phyloP scores from a whole-genome alignment of 1,140 invertebrate genomes.

The Pogonomyrmex californicus region DNA sequence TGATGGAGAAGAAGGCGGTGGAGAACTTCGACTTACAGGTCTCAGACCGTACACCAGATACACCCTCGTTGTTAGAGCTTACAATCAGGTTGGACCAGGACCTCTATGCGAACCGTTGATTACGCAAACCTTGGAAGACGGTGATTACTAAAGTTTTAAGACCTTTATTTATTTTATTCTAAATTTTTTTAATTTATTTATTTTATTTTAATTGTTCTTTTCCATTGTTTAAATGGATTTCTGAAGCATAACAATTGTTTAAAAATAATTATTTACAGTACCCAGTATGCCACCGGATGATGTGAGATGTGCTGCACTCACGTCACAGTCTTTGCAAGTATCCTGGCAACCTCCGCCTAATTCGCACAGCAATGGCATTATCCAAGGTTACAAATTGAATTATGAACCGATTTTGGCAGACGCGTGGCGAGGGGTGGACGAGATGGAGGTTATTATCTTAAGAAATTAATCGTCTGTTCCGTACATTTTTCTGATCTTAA shows the following conservation, averaged over 20 bases:
- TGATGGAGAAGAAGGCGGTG: conserved; percentile 90
- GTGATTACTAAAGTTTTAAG: conserved; percentile 85
- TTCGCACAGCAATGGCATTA: conserved; percentile 92
- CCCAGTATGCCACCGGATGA: conserved; percentile 92
- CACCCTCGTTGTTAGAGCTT: conserved; percentile 93
- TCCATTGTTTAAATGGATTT: neutral
- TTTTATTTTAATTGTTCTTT: neutral
- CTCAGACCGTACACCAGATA: conserved; percentile 94
- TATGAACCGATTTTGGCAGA: conserved; percentile 90
- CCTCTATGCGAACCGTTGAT: conserved; percentile 92
- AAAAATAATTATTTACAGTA: conserved; percentile 86
- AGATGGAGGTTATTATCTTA: conserved; percentile 88
- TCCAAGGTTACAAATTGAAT: conserved; percentile 94
- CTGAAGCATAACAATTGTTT: neutral
- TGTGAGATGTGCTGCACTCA: conserved; percentile 90
- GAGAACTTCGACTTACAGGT: conserved; percentile 89
- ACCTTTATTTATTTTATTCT: neutral
- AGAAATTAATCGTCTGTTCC: conserved; percentile 39
- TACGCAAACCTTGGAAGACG: conserved; percentile 94
- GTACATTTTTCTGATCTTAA: conserved; percentile 7
- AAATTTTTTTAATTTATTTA: neutral
- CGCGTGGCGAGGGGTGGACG: conserved; percentile 87
- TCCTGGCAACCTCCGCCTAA: conserved; percentile 94
- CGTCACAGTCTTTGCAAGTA: conserved; percentile 92
- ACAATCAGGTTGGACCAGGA: conserved; percentile 94